Evolutionary conservation across 2,888 invertebrate species (phyloP).

Genomic region (Thymelicus lineola): DNA sequence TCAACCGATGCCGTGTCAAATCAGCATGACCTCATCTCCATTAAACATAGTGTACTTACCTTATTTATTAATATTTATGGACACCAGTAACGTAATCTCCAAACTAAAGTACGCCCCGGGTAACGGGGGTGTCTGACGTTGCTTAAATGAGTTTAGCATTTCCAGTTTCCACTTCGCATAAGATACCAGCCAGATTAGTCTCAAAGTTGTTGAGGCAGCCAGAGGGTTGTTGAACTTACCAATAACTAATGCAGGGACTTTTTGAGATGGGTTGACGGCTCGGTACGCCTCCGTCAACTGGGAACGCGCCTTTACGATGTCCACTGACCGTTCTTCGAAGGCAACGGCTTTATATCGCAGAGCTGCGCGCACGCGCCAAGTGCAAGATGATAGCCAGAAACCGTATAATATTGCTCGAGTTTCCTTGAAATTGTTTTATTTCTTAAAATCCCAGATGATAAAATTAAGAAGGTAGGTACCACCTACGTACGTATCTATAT

Average conservation of each 20-base stretch:
- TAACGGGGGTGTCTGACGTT: too few relatives aligned
- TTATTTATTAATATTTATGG: too few relatives aligned
- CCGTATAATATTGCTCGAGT: conserved; percentile 73
- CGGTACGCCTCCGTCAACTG: conserved; percentile 66
- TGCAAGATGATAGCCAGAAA: conserved; percentile 85
- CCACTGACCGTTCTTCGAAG: conserved; percentile 66
- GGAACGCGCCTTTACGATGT: conserved; percentile 61
- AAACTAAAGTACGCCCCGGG: too few relatives aligned
- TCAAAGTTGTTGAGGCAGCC: too few relatives aligned
- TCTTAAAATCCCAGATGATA: neutral
- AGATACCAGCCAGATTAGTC: too few relatives aligned
- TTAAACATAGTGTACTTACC: too few relatives aligned
- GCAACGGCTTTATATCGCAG: conserved; percentile 66
- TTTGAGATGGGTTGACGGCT: conserved; percentile 72
- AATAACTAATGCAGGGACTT: conserved; percentile 74
- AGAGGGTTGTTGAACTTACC: conserved; percentile 55
- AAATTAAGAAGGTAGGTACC: neutral
- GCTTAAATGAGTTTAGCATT: too few relatives aligned
- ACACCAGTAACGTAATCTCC: too few relatives aligned
- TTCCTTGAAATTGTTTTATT: conserved; percentile 39
- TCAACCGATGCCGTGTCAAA: too few relatives aligned
- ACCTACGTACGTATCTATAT: too few relatives aligned
- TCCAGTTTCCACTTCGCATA: too few relatives aligned
- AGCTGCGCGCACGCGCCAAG: conserved; percentile 84
- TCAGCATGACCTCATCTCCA: too few relatives aligned